phyloP scores from a whole-genome alignment of 2,797 vertebrate species.

The Loris lydekkerianus region DNA sequence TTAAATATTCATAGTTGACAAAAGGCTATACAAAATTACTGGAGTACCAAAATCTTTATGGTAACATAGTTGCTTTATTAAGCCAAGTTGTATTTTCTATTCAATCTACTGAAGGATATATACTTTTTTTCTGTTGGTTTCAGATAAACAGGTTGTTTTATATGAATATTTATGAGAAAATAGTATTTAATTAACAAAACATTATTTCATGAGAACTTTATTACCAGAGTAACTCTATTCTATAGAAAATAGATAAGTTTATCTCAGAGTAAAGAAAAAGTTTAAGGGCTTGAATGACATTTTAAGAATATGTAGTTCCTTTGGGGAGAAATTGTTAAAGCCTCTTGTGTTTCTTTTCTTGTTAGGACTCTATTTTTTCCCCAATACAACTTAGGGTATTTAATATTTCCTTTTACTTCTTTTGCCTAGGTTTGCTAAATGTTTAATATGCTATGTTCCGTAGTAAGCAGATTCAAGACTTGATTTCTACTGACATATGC shows the following conservation, averaged over 20 bases:
- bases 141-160: slow-evolving; percentile 31
- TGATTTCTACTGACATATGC: slow-evolving; percentile 52
- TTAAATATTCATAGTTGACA: slow-evolving; percentile 6
- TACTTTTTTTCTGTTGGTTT: background rate
- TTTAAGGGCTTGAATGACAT: background rate
- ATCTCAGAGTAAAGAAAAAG: slow-evolving; percentile 13
- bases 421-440: slow-evolving; percentile 22
- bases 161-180: slow-evolving; percentile 36
- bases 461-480: slow-evolving; percentile 25
- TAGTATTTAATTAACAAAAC: slow-evolving; percentile 43
- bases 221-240: slow-evolving; percentile 27
- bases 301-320: slow-evolving; percentile 17
- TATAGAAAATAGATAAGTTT: slow-evolving; percentile 6
- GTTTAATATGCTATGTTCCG: slow-evolving; percentile 54
- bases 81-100: slow-evolving; percentile 37
- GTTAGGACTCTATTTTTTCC: background rate
- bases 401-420: slow-evolving; percentile 26
- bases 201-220: background rate
- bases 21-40: background rate
- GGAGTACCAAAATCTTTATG: background rate
- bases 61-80: background rate
- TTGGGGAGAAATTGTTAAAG: background rate
- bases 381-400: background rate
- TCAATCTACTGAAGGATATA: background rate
- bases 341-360: slow-evolving; percentile 15